phyloP scores from a whole-genome alignment of 2,113 vertebrate genomes.

The Halichoeres trimaculatus region DNA sequence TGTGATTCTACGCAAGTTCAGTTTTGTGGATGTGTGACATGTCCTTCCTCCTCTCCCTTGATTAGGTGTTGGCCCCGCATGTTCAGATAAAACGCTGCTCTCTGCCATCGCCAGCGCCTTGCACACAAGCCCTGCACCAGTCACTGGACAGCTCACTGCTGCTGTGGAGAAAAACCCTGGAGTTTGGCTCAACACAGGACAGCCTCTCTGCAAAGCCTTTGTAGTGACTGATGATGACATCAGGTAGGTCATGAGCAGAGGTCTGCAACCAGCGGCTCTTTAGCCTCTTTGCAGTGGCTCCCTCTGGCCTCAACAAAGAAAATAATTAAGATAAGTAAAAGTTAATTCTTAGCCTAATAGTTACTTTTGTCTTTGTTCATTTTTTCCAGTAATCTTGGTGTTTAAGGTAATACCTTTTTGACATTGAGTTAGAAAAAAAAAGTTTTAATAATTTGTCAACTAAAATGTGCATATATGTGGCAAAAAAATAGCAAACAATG shows the following conservation, averaged over 20 bases:
- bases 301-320: too few species aligned
- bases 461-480: too few species aligned
- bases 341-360: too few species aligned
- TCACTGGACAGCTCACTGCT: slow-evolving; percentile 94
- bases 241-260: slow-evolving; percentile 84
- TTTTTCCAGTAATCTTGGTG: too few species aligned
- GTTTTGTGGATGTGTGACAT: background rate
- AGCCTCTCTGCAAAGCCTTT: slow-evolving; percentile 97
- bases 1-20: background rate
- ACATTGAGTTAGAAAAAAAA: too few species aligned
- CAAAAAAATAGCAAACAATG: too few species aligned
- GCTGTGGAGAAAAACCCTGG: slow-evolving; percentile 98
- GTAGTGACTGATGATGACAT: slow-evolving; percentile 98
- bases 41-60: background rate
- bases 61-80: slow-evolving; percentile 93
- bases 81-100: slow-evolving; percentile 93
- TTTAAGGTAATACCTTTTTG: too few species aligned
- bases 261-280: too few species aligned
- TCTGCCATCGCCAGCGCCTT: slow-evolving; percentile 95
- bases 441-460: too few species aligned
- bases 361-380: too few species aligned
- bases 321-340: too few species aligned
- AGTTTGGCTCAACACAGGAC: slow-evolving; percentile 95
- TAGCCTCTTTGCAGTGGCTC: too few species aligned
- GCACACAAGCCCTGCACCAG: slow-evolving; percentile 93